Percentiles rank a stretch among this genome's conserved stretches.
Evolutionary conservation across 1,140 invertebrate species (phyloP).

Genomic region (Hyphantria cunea): DNA sequence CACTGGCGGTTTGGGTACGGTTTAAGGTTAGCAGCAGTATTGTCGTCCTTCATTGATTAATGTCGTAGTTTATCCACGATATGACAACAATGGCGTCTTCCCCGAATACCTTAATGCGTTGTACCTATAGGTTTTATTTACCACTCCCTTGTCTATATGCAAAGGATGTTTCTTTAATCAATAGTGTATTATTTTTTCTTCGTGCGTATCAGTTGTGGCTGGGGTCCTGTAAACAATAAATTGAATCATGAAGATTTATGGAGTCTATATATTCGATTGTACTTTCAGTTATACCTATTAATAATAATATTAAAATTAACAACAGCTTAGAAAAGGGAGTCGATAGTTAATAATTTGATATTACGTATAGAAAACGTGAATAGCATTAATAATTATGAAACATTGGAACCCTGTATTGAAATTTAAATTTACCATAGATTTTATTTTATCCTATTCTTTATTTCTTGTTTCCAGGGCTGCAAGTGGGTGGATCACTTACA

Average conservation of each 20-base stretch:
- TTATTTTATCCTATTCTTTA: too few species aligned
- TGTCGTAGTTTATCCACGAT: conserved; percentile 79
- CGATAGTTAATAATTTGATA: too few species aligned
- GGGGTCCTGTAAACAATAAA: conserved; percentile 7
- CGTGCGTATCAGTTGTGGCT: conserved; percentile 14
- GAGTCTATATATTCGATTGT: too few species aligned
- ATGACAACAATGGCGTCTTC: conserved; percentile 78
- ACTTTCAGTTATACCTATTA: too few species aligned
- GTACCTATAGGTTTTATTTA: conserved; percentile 71
- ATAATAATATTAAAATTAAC: too few species aligned
- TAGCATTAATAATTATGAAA: too few species aligned
- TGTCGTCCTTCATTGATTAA: conserved; percentile 74
- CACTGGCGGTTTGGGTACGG: conserved; percentile 47
- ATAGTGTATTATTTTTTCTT: conserved; percentile 34
- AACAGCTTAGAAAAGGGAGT: too few species aligned
- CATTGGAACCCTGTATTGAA: too few species aligned
- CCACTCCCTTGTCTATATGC: conserved; percentile 49
- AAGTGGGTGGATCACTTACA: too few species aligned
- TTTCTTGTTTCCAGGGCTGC: too few species aligned
- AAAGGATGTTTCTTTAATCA: conserved; percentile 53
- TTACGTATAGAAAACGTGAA: too few species aligned
- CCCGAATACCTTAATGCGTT: conserved; percentile 73
- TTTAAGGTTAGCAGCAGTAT: conserved; percentile 71
- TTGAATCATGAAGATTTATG: not conserved
- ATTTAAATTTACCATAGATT: too few species aligned